These are phyloP conservation scores for Aphaenogaster floridana DNA, from an alignment of 1,140 invertebrate species.

Conservation along the genomic window DNA sequence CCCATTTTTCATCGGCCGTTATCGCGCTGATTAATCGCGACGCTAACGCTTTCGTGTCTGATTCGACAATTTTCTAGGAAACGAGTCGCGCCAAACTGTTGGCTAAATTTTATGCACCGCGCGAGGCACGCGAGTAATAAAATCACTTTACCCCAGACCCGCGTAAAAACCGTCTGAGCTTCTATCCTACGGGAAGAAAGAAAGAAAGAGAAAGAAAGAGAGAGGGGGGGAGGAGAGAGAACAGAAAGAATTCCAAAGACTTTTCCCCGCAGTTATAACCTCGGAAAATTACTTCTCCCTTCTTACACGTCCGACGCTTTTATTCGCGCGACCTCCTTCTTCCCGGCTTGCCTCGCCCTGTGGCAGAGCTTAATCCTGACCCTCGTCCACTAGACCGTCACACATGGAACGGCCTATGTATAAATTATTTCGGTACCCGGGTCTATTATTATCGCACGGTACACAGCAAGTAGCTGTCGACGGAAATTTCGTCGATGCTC, in stretches of 20 bases:
- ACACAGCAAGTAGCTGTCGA: conserved; percentile 14
- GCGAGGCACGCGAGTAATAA: conserved; percentile 45
- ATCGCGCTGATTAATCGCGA: conserved; percentile 50
- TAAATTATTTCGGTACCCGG: conserved; percentile 55
- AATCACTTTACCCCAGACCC: conserved; percentile 32
- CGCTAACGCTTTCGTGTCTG: conserved; percentile 35
- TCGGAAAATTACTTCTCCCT: conserved; percentile 40
- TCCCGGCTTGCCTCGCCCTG: neutral
- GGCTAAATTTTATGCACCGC: conserved; percentile 53
- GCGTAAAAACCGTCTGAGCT: neutral
- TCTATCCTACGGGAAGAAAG: neutral
- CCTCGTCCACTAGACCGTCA: conserved; percentile 17
- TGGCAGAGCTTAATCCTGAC: conserved; percentile 50
- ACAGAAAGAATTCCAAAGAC: conserved; percentile 10
- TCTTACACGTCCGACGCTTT: neutral
- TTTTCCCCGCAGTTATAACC: neutral
- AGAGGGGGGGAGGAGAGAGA: too few relatives aligned
- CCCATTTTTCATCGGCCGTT: conserved; percentile 50
- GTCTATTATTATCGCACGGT: conserved; percentile 53
- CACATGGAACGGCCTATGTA: conserved; percentile 34
- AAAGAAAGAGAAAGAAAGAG: neutral
- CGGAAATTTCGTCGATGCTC: conserved; percentile 32
- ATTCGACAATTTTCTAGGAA: conserved; percentile 47
- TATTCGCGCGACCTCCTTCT: conserved; percentile 41
- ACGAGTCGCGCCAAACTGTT: conserved; percentile 9